A percentile compares a stretch with the other conserved stretches of the same genome.
phyloP scores from a whole-genome alignment of 1,140 invertebrate genomes.

The Atopsyche davidsoni region DNA sequence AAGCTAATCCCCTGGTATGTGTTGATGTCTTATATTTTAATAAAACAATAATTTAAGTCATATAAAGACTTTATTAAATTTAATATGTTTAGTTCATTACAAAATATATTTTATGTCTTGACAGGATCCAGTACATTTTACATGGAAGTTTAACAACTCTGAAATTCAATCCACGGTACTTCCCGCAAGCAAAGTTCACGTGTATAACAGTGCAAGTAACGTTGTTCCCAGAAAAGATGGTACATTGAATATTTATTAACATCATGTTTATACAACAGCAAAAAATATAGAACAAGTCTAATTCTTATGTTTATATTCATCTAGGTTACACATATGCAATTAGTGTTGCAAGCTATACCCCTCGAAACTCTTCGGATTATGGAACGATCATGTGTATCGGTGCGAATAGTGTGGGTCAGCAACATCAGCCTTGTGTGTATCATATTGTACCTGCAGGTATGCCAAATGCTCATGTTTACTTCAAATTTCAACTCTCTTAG shows the following conservation, averaged over 20 bases:
- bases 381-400: slow-evolving; percentile 73
- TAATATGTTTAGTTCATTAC: too few species aligned
- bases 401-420: slow-evolving; percentile 64
- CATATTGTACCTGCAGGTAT: slow-evolving; percentile 73
- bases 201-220: slow-evolving; percentile 51
- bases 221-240: slow-evolving; percentile 34
- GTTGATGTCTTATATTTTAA: not conserved
- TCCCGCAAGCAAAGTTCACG: slow-evolving; percentile 37
- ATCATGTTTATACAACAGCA: not conserved
- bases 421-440: slow-evolving; percentile 69
- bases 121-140: slow-evolving; percentile 58
- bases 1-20: slow-evolving; percentile 63
- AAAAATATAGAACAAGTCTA: slow-evolving; percentile 38
- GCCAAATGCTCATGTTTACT: too few species aligned
- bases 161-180: slow-evolving; percentile 61
- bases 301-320: too few species aligned
- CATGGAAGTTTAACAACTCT: slow-evolving; percentile 74
- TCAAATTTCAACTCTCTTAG: slow-evolving; percentile 3
- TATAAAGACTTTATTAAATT: too few species aligned
- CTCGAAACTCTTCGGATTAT: slow-evolving; percentile 57
- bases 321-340: slow-evolving; percentile 23
- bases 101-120: slow-evolving; percentile 4
- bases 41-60: too few species aligned
- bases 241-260: too few species aligned
- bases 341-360: slow-evolving; percentile 25